phyloP scores from a whole-genome alignment of 2,797 vertebrate species.

The Galaxias olidus region DNA sequence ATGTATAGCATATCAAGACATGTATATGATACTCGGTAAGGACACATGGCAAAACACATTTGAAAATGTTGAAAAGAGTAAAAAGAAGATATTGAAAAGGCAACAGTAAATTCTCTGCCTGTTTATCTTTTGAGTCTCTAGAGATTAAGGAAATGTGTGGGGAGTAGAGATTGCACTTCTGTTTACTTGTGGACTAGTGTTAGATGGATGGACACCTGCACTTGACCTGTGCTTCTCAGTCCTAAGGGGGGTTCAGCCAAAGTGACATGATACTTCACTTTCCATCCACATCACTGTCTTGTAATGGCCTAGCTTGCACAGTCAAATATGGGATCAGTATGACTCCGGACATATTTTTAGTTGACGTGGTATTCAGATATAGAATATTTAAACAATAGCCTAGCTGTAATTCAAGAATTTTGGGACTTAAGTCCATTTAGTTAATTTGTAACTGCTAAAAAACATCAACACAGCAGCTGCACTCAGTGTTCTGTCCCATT shows the following conservation, averaged over 20 bases:
- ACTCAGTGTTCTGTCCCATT: slow-evolving; percentile 1
- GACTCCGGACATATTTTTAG: too few relatives aligned
- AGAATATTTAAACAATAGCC: too few relatives aligned
- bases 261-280: slow-evolving; percentile 65
- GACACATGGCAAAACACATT: background rate
- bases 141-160: background rate
- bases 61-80: slow-evolving; percentile 4
- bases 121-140: background rate
- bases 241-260: slow-evolving; percentile 40
- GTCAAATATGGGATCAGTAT: too few relatives aligned
- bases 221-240: slow-evolving; percentile 59
- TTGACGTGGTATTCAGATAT: too few relatives aligned
- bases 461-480: background rate
- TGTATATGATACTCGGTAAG: slow-evolving; percentile 8
- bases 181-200: slow-evolving; percentile 48
- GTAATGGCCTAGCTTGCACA: too few relatives aligned
- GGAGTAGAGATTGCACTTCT: slow-evolving; percentile 22
- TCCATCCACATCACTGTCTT: slow-evolving; percentile 64
- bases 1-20: too few relatives aligned
- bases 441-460: too few relatives aligned
- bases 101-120: background rate
- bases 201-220: slow-evolving; percentile 48
- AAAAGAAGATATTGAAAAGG: background rate
- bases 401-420: too few relatives aligned
- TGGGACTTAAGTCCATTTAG: too few relatives aligned